Evolutionary conservation across 2,888 invertebrate species (phyloP).

Genomic region (Cryptus armator): DNA sequence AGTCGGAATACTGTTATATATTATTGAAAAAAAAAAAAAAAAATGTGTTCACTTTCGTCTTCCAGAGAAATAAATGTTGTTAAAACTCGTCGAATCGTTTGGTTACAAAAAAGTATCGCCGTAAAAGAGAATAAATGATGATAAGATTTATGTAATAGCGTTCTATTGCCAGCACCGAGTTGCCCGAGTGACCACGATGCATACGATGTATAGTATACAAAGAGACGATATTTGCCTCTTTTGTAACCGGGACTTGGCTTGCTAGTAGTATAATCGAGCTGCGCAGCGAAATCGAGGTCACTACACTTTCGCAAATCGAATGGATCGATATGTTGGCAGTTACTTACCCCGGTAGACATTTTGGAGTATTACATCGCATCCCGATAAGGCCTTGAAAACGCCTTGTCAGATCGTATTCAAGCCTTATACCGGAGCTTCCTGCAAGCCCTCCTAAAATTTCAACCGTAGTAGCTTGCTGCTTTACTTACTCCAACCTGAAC

Average conservation of each 20-base stretch:
- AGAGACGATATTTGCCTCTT: slow-evolving; percentile 21
- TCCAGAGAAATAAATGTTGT: too few relatives aligned
- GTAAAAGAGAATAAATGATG: background rate
- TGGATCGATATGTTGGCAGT: slow-evolving; percentile 67
- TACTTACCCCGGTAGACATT: background rate
- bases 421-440: too few relatives aligned
- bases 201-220: background rate
- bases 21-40: too few relatives aligned
- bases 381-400: too few relatives aligned
- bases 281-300: slow-evolving; percentile 68
- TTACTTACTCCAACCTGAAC: background rate
- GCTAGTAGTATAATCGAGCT: slow-evolving; percentile 51
- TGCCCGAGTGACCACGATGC: background rate
- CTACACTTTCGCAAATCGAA: slow-evolving; percentile 70
- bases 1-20: too few relatives aligned
- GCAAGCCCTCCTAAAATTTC: slow-evolving; percentile 26
- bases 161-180: background rate
- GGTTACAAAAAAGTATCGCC: too few relatives aligned
- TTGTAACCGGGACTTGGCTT: slow-evolving; percentile 2
- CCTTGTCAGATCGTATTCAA: background rate
- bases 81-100: too few relatives aligned
- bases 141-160: background rate
- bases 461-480: background rate
- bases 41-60: too few relatives aligned
- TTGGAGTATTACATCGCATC: too few relatives aligned